A percentile compares a stretch with the other conserved stretches of the same genome.
Evolutionary conservation across 2,113 vertebrate genomes (phyloP).

Genomic region (Phoenicopterus ruber): DNA sequence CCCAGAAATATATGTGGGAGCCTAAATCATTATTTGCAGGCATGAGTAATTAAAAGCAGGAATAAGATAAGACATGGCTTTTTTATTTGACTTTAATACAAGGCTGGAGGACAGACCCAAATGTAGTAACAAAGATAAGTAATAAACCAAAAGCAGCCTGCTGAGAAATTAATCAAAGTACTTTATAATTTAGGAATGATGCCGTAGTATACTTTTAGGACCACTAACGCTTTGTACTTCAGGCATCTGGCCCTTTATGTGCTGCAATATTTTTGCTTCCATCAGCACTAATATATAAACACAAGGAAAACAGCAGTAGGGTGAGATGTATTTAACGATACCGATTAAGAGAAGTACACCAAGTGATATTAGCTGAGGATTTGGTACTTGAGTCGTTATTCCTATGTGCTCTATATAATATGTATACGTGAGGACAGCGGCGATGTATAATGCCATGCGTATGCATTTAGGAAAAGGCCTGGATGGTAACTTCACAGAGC

Average conservation of each 20-base stretch:
- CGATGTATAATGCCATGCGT: background rate
- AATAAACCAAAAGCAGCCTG: background rate
- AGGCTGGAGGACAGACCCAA: background rate
- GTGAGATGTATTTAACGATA: background rate
- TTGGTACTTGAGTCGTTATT: background rate
- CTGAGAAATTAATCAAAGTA: background rate
- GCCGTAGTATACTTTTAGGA: background rate
- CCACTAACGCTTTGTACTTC: background rate
- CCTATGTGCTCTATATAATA: background rate
- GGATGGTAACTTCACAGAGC: background rate
- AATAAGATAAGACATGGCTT: background rate
- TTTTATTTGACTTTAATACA: background rate
- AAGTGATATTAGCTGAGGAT: background rate
- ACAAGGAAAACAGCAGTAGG: no score
- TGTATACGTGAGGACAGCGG: background rate
- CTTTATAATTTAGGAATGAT: background rate
- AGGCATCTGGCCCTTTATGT: background rate
- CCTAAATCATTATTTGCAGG: background rate
- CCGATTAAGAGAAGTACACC: background rate
- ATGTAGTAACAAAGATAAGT: background rate
- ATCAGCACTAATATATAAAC: background rate
- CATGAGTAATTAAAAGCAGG: background rate
- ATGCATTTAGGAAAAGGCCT: background rate
- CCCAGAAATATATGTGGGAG: background rate
- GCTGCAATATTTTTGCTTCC: background rate